These are phyloP conservation scores for Euspilapteryx auroguttella DNA, from an alignment of 2,888 invertebrate species.

Conservation along the genomic window DNA sequence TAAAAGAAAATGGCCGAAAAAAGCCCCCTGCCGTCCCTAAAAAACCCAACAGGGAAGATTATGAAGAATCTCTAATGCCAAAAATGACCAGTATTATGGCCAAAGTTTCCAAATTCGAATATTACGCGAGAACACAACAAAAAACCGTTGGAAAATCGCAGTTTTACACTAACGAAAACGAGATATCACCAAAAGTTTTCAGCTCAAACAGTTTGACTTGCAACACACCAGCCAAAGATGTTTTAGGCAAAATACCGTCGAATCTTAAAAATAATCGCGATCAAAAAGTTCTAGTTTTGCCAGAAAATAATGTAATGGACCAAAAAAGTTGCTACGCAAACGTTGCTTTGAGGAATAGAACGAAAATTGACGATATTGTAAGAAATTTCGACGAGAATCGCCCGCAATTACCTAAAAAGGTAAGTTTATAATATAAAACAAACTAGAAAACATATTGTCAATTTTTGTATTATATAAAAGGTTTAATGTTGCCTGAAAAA, in stretches of 20 bases:
- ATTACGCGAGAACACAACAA: constrained; percentile 67
- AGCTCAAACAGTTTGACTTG: constrained; percentile 76
- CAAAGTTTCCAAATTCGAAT: constrained; percentile 81
- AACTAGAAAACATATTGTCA: too few species aligned
- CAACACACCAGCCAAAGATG: constrained; percentile 81
- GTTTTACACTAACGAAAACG: constrained; percentile 43
- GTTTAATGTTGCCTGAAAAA: too few species aligned
- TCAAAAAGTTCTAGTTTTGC: constrained; percentile 43
- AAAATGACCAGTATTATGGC: constrained; percentile 64
- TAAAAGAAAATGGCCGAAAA: constrained; percentile 53
- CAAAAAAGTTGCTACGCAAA: constrained; percentile 40
- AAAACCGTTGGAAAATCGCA: constrained; percentile 50
- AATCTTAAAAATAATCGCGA: constrained; percentile 64
- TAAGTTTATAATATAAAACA: too few species aligned
- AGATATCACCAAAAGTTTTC: constrained; percentile 77
- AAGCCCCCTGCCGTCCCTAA: constrained; percentile 69
- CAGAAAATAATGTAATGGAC: constrained; percentile 37
- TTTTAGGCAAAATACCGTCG: constrained; percentile 65
- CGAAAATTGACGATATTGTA: constrained; percentile 46
- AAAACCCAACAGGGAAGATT: constrained; percentile 57
- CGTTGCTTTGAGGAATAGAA: constrained; percentile 38
- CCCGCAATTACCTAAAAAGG: constrained; percentile 31
- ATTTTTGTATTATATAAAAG: too few species aligned
- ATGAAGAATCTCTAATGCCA: constrained; percentile 31
- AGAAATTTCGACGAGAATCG: constrained; percentile 51